Evolutionary conservation across 1,140 invertebrate genomes (phyloP).

Genomic region (Sinonovacula constricta): DNA sequence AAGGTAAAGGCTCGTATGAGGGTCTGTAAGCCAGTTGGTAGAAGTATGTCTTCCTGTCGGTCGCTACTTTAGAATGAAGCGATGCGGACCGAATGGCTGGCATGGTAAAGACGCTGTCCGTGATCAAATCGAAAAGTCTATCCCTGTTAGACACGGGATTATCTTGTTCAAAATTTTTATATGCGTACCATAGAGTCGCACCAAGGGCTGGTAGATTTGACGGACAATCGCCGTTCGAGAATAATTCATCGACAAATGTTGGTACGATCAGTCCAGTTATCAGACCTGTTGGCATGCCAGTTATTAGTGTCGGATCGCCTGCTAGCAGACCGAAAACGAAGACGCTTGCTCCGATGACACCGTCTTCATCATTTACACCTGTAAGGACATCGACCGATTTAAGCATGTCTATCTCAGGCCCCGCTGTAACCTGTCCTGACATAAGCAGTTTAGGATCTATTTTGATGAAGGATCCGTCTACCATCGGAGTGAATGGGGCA

Average conservation of each 20-base stretch:
- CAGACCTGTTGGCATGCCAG: not conserved
- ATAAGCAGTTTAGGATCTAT: constrained; percentile 15
- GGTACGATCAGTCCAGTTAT: not conserved
- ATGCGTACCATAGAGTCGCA: not conserved
- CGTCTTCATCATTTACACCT: constrained; percentile 25
- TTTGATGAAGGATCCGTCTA: constrained; percentile 30
- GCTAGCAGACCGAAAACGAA: not conserved
- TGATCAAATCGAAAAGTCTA: not conserved
- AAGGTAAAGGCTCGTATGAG: not conserved
- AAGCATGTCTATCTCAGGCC: not conserved
- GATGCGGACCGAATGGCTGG: not conserved
- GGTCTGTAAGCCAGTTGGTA: not conserved
- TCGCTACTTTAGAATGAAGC: too few relatives aligned
- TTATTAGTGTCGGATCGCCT: not conserved
- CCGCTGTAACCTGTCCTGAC: not conserved
- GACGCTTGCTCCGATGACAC: not conserved
- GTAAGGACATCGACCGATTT: constrained; percentile 19
- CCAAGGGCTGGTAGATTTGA: not conserved
- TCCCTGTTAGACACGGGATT: not conserved
- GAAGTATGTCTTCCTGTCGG: not conserved
- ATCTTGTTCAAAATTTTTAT: constrained; percentile 11
- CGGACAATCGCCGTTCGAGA: not conserved
- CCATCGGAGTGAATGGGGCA: not conserved
- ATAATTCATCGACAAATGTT: not conserved
- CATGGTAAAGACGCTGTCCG: not conserved